Base-by-base conservation (phyloP, 2,797 vertebrate species). In the Lagodon rhomboides region DNA sequence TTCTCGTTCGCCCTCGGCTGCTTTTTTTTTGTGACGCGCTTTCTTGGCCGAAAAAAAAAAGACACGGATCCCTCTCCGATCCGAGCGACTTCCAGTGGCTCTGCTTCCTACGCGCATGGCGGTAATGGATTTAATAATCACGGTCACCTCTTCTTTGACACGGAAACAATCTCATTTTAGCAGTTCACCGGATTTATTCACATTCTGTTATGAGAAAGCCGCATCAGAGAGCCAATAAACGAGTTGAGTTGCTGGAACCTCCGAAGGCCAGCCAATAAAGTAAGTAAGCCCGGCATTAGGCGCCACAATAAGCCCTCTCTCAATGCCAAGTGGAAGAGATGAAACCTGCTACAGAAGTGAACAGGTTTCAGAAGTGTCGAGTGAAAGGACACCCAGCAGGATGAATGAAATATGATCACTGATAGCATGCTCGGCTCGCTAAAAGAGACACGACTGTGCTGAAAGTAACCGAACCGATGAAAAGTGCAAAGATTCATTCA, bases 191-290 rank as follows among this genome's bases (percentile, higher is more conserved):
- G 66, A 80, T 86, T 86, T 79, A 79, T 80, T 70, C 61, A 67
- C 62, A 65, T 77, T 60, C 43, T 68, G 44, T 58, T 47, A 34
- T 38, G 22, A 68, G 44, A 56, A 50, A 54, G 66, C 20, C 49
- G 49, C 43, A 60, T 51, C 56, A 62, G 46, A 80, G 68, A 58
- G 58, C 49, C 68, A 55, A n/a, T 59, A 81, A 79, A 87, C 74
- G 49, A 63, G 27, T 76, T 70, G 47, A 75, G 68, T 58, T 65
- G 38, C 38, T 84, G 68, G 62, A 87, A 62, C 50, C 56, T 79
- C 64, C 7, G 68, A 82, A 85, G 76, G 73, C 65, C 86, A 88
- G 65, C 61, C 54, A 87, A 64, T 89, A 85, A 86, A 83, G 49
- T n/a, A 49, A 63, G 54, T 54, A 74, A 73, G 62, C 56, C 65